Evolutionary conservation across 2,888 invertebrate genomes (phyloP).

Genomic region (Dicyrtoma fusca): DNA sequence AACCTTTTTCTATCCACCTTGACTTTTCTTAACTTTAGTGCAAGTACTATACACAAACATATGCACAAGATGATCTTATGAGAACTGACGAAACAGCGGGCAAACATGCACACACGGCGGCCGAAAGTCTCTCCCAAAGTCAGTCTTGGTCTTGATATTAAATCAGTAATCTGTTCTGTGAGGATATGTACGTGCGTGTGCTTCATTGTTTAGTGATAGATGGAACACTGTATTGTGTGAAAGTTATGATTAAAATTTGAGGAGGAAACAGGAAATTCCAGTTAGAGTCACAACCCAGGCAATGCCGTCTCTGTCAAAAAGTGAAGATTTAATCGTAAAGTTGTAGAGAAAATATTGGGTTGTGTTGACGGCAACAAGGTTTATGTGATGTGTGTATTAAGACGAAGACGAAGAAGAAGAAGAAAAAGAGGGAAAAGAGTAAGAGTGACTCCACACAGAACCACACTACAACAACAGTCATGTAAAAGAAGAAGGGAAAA

Average conservation of each 20-base stretch:
- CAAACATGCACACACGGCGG: no score
- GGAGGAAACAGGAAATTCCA: conserved; percentile 44
- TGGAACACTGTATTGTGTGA: conserved; percentile 34
- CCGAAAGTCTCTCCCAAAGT: no score
- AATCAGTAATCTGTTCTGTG: no score
- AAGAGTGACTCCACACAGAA: neutral
- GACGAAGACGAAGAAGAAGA: neutral
- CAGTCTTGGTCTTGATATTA: no score
- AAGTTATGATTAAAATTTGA: conserved; percentile 43
- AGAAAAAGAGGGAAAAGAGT: neutral
- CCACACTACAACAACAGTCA: neutral
- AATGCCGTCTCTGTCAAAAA: conserved; percentile 38
- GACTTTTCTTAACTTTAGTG: no score
- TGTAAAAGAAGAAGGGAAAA: neutral
- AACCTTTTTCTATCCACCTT: no score
- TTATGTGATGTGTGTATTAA: conserved; percentile 41
- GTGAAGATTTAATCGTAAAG: conserved; percentile 43
- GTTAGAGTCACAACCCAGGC: conserved; percentile 33
- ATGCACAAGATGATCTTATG: no score
- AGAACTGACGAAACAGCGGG: neutral
- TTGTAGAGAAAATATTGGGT: conserved; percentile 40
- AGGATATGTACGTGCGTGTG: no score
- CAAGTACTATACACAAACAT: no score
- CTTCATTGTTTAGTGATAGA: conserved; percentile 4
- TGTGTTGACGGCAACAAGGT: conserved; percentile 40